Evolutionary conservation across 2,113 vertebrate genomes (phyloP), one percentile per base, ranked within the genome.

Genomic region (Dolichotis patagonum): DNA sequence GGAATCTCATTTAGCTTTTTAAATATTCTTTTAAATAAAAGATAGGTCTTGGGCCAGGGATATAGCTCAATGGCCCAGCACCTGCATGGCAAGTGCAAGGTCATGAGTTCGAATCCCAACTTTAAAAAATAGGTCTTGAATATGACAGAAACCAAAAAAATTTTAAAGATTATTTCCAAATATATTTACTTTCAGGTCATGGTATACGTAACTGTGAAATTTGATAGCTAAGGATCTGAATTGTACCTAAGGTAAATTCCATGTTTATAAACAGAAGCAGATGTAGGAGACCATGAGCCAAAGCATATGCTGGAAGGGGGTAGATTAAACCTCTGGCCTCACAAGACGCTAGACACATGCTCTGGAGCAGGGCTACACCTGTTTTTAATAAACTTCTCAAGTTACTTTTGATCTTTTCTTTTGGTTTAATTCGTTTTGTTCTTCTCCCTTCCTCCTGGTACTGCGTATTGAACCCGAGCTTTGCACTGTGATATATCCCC

Each of bases 371-470:
- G 69, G 85, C 63, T 71, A 46, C 1, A 85, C 28, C 26, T 26
- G 20, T 56, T 96, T 95, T 81, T 38, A 93, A 77, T 93, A 92
- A 85, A 54, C 60, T 69, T 77, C 46, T 90, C 10, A 83, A 58
- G 32, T 69, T 69, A 63, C n/a, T 69, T 19, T 69, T 69, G 32
- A 69, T n/a, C 65, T 69, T 12, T 19, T n/a, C n/a, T 10, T 73
- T 73, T 41, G 8, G 17, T 71, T 32, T 65, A 4, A 2, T 35
- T 65, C 32, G 14, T 58, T 58, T 58, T 28, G 9, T n/a, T 69
- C 14, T 69, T 35, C 32, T 71, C 69, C 69, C 8, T 3, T 10
- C 38, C 20, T 24, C n/a, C n/a, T 41, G 16, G 65, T 24, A 73
- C 35, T 41, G n/a, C 17, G 20, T 38, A 73, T 5, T 73, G n/a